Conservation (phyloP, 2,113 vertebrate species). For the Onychostruthus taczanowskii region DNA sequence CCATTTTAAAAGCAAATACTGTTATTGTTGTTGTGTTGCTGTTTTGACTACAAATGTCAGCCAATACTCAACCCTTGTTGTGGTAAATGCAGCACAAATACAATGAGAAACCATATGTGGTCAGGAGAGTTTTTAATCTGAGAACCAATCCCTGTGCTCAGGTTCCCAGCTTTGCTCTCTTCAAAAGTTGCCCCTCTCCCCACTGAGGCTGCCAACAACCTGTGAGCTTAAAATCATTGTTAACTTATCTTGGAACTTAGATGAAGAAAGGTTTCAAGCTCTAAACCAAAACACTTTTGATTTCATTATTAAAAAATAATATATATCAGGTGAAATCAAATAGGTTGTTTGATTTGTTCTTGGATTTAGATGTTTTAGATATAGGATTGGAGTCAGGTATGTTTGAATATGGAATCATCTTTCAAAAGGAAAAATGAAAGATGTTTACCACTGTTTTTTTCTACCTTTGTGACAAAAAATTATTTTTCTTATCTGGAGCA, state of each 20-base stretch:
- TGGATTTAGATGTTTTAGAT: not conserved
- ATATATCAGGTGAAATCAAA: not conserved
- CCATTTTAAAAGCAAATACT: slow-evolving; percentile 26
- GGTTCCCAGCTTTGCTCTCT: not conserved
- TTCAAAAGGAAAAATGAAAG: not conserved
- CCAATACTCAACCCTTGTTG: not conserved
- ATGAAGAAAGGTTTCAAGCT: not conserved
- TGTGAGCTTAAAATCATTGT: not conserved
- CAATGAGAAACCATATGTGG: not conserved
- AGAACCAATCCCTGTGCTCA: not conserved
- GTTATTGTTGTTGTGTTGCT: slow-evolving; percentile 52
- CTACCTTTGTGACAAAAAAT: not conserved
- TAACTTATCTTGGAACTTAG: not conserved
- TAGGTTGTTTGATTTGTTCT: not conserved
- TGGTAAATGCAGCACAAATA: not conserved
- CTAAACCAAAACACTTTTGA: not conserved
- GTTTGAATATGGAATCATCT: not conserved
- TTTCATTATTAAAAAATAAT: not conserved
- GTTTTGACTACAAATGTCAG: not conserved
- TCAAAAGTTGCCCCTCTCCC: not conserved
- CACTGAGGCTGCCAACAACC: not conserved
- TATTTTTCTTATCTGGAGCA: not conserved
- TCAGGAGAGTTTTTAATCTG: not conserved
- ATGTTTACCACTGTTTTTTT: not conserved
- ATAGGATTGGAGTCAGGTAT: not conserved